Base-by-base conservation (phyloP, 2,797 vertebrate species). In the Amniataba percoides region DNA sequence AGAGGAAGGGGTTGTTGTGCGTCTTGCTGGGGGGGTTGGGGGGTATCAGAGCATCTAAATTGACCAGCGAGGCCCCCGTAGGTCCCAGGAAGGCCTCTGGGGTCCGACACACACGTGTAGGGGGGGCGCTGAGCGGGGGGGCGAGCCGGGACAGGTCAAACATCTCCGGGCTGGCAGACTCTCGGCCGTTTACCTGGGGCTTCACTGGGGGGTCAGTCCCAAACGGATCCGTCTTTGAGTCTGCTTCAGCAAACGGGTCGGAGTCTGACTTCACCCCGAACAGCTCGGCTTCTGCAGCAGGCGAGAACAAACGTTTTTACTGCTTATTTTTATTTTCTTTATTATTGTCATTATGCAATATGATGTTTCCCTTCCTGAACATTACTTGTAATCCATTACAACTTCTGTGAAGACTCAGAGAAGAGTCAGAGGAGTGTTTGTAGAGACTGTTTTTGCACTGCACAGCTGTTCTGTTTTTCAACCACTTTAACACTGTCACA, bases 41-140 rank as follows among this genome's bases (percentile, higher is more conserved):
- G 7, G 96, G 89, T 11, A 99, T 96, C 72, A 99, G 89, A 3
- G 97, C 93, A 36, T 98, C 97, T 81, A 99, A 92, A 86, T 99
- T 99, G 83, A 99, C 97, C 85, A 99, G 88, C 0, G 97, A 97
- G 72, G 96, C 97, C 56, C 97, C 97, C 0, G 96, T 97, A 1
- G 97, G 95, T 25, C 96, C 97, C 27, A 99, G 94, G 86, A 99
- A 99, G 9, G 97, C 93, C 84, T 98, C 97, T 0, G 97, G 97
- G 40, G 97, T 98, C 71, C 94, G 94, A 85, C 96, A 96, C 53
- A 95, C 81, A 56, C 95, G 96, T 13, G 87, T 78, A 16, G 91
- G 55, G 0, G 93, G 76, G 19, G 94, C 90, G 0, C 94, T 86
- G 51, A 97, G 89, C 0, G 95, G 95, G 4, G 97, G 96, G 0